phyloP scores from a whole-genome alignment of 2,888 invertebrate genomes.

The Tenthredo livida region DNA sequence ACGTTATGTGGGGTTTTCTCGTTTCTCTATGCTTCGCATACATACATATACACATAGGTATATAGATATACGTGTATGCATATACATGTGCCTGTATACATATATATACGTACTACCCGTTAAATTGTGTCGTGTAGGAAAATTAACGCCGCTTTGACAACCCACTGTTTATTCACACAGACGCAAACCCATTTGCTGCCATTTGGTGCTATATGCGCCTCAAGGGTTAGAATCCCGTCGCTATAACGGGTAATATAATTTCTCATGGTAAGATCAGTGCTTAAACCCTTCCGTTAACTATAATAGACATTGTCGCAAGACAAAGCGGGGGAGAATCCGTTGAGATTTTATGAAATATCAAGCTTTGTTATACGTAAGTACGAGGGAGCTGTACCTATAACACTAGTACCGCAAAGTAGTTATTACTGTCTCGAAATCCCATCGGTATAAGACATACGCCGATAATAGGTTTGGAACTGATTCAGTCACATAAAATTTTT shows the following conservation, averaged over 20 bases:
- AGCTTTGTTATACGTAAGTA: background rate
- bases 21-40: background rate
- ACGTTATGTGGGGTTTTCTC: background rate
- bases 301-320: constrained; percentile 41
- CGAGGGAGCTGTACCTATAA: background rate
- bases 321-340: background rate
- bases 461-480: too few species aligned
- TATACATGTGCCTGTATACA: too few species aligned
- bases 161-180: constrained; percentile 22
- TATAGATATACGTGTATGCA: too few species aligned
- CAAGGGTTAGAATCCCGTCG: constrained; percentile 21
- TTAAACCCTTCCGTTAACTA: constrained; percentile 27
- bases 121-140: constrained; percentile 22
- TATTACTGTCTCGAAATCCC: too few species aligned
- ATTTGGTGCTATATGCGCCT: constrained; percentile 1
- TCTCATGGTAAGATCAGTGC: constrained; percentile 34
- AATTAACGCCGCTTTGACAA: constrained; percentile 27
- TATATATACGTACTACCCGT: background rate
- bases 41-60: background rate
- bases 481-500: too few species aligned
- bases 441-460: too few species aligned
- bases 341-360: constrained; percentile 33
- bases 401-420: background rate
- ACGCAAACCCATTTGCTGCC: constrained; percentile 32
- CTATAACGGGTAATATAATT: constrained; percentile 41